These are phyloP conservation scores for Brachynemurus nebulosus DNA, from an alignment of 2,888 invertebrate species.

Conservation along the genomic window DNA sequence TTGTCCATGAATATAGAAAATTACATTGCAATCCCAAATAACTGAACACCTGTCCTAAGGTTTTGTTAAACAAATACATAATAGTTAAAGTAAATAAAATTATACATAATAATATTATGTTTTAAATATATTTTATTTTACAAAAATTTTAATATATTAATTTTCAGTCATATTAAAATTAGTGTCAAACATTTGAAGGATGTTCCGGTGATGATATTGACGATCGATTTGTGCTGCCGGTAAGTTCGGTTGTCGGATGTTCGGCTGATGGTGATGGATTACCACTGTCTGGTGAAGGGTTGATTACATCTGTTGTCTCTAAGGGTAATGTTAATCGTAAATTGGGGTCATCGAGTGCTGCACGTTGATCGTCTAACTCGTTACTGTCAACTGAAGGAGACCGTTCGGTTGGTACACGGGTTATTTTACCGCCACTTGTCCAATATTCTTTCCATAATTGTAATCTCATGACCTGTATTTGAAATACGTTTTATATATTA, in stretches of 20 bases:
- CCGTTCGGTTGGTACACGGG: conserved; percentile 24
- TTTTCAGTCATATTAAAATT: too few relatives aligned
- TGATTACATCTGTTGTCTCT: neutral
- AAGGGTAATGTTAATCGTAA: conserved; percentile 25
- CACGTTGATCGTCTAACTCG: conserved; percentile 25
- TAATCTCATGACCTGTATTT: conserved; percentile 53
- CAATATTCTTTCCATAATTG: conserved; percentile 49
- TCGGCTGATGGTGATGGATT: conserved; percentile 5
- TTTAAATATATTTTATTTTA: too few relatives aligned
- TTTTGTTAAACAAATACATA: too few relatives aligned
- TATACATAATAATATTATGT: too few relatives aligned
- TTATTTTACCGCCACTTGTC: conserved; percentile 30
- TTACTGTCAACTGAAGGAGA: conserved; percentile 28
- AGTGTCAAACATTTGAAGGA: conserved; percentile 1
- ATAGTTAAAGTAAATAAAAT: too few relatives aligned
- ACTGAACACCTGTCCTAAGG: too few relatives aligned
- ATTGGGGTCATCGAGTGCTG: conserved; percentile 28
- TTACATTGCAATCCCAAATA: too few relatives aligned
- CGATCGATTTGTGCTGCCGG: neutral
- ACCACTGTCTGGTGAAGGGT: conserved; percentile 8
- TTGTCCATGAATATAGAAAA: too few relatives aligned
- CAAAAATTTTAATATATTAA: too few relatives aligned
- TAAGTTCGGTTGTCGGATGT: neutral
- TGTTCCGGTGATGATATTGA: neutral
- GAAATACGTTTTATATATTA: neutral